These are phyloP conservation scores for Sebastes umbrosus DNA, from an alignment of 2,797 vertebrate genomes.

Conservation along the genomic window DNA sequence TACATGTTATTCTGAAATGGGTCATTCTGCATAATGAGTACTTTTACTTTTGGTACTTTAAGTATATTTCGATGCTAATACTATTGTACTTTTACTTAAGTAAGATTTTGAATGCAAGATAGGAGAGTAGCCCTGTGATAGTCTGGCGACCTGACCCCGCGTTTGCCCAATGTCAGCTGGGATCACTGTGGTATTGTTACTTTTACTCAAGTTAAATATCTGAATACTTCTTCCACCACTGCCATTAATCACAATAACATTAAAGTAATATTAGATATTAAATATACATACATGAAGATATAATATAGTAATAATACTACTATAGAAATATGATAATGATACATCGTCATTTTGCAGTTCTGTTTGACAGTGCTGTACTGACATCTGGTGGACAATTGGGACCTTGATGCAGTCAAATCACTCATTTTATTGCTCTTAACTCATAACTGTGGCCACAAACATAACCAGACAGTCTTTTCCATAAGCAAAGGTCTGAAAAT, in stretches of 20 bases:
- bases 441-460: not conserved
- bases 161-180: too few species aligned
- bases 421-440: not conserved
- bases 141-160: too few species aligned
- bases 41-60: too few species aligned
- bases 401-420: not conserved
- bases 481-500: not conserved
- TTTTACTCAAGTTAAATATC: too few species aligned
- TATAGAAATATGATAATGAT: not conserved
- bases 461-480: not conserved
- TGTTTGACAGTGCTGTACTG: slow-evolving; percentile 32
- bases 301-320: not conserved
- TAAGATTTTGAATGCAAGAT: too few species aligned
- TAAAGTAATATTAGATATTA: not conserved
- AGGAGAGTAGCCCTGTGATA: too few species aligned
- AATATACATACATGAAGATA: not conserved
- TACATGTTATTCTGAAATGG: too few species aligned
- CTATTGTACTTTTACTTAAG: too few species aligned
- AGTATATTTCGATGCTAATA: too few species aligned
- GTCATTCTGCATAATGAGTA: too few species aligned
- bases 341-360: not conserved
- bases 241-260: not conserved
- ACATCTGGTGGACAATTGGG: slow-evolving; percentile 55
- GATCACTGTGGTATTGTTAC: too few species aligned
- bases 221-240: too few species aligned